Percentiles rank a stretch among this genome's conserved stretches.
Evolutionary conservation across 2,113 vertebrate genomes (phyloP).

Genomic region (Ophiodon elongatus): DNA sequence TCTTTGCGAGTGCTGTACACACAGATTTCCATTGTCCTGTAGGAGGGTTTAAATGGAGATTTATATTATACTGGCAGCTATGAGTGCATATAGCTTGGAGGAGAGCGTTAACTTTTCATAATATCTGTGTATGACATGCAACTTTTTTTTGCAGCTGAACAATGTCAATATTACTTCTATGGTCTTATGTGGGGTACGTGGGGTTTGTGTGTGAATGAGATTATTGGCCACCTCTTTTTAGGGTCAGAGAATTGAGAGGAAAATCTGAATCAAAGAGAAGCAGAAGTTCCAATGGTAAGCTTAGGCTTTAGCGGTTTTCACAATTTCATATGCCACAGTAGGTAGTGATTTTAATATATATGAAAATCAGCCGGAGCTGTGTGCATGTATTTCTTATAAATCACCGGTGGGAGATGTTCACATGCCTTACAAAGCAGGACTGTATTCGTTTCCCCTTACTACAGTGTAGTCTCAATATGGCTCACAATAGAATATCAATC

Average conservation of each 20-base stretch:
- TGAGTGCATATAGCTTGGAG: slow-evolving; percentile 36
- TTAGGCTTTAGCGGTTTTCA: slow-evolving; percentile 83
- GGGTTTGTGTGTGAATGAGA: slow-evolving; percentile 76
- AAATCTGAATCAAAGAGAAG: slow-evolving; percentile 79
- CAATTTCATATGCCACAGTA: slow-evolving; percentile 89
- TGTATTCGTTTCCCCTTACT: slow-evolving; percentile 50
- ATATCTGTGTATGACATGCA: slow-evolving; percentile 81
- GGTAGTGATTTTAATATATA: slow-evolving; percentile 97
- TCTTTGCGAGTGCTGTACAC: slow-evolving; percentile 40
- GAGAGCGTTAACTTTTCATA: slow-evolving; percentile 75
- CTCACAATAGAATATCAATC: slow-evolving; percentile 42
- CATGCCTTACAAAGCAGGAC: slow-evolving; percentile 64
- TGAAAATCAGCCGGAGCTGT: slow-evolving; percentile 95
- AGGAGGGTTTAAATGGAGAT: slow-evolving; percentile 64
- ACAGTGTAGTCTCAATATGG: slow-evolving; percentile 38
- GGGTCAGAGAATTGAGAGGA: slow-evolving; percentile 75
- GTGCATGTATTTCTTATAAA: slow-evolving; percentile 91
- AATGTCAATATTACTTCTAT: slow-evolving; percentile 78
- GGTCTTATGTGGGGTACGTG: slow-evolving; percentile 61
- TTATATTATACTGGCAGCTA: slow-evolving; percentile 55
- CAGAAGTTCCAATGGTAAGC: slow-evolving; percentile 85
- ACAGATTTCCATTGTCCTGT: slow-evolving; percentile 46
- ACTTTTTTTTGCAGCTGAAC: slow-evolving; percentile 76
- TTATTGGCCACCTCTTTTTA: slow-evolving; percentile 76
- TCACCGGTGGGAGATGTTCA: slow-evolving; percentile 76